Percentiles rank a stretch among this genome's conserved stretches.
Evolutionary conservation across 2,113 vertebrate species (phyloP).

Genomic region (Tychaedon coryphoeus): DNA sequence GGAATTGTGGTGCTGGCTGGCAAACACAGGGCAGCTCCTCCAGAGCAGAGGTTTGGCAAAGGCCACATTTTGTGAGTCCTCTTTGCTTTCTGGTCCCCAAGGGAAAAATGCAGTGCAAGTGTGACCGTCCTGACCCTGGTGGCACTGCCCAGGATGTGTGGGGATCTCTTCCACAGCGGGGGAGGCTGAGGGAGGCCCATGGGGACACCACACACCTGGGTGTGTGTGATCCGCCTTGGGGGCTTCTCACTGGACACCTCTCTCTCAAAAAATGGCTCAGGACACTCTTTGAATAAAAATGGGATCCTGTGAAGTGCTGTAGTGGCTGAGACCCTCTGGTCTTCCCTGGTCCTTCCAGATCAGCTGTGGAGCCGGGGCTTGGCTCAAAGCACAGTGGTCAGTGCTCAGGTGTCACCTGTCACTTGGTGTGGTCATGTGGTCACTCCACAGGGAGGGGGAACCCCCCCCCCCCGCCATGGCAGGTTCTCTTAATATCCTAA

Average conservation of each 20-base stretch:
- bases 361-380: accelerated
- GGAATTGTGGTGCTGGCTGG: accelerated
- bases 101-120: neutral
- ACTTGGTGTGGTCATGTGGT: neutral
- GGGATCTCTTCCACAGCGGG: neutral
- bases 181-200: neutral
- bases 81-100: neutral
- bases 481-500: neutral
- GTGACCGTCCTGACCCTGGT: neutral
- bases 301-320: neutral
- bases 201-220: neutral
- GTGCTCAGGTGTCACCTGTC: neutral
- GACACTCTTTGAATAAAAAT: neutral
- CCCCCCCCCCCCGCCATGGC: too few species aligned
- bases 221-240: neutral
- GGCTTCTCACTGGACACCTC: neutral
- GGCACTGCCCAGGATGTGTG: neutral
- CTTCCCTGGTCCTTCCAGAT: neutral
- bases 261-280: neutral
- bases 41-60: neutral
- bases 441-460: neutral
- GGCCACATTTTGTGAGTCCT: accelerated
- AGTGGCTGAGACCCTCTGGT: neutral
- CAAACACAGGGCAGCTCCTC: neutral
- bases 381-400: neutral